Evolutionary conservation across 1,140 invertebrate species (phyloP).

Genomic region (Mercenaria mercenaria): DNA sequence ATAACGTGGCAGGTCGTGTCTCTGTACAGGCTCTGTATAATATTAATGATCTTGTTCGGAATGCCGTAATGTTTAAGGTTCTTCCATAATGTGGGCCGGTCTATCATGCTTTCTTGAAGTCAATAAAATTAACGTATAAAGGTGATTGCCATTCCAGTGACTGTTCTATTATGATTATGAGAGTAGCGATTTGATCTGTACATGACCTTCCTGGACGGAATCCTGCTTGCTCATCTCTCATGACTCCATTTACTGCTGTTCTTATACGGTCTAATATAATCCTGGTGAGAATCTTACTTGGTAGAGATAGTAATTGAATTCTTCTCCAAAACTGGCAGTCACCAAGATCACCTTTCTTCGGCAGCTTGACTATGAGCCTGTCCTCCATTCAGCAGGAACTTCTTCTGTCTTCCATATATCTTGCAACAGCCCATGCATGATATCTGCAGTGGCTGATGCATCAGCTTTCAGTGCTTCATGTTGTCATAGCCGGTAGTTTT

Average conservation of each 20-base stretch:
- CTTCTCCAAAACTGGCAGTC: slow-evolving; percentile 73
- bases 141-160: no score
- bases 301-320: slow-evolving; percentile 72
- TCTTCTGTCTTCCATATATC: slow-evolving; percentile 49
- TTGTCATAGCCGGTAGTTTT: slow-evolving; percentile 42
- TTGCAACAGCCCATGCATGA: background rate
- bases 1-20: no score
- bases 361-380: slow-evolving; percentile 62
- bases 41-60: slow-evolving; percentile 64
- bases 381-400: slow-evolving; percentile 55
- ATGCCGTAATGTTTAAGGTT: slow-evolving; percentile 69
- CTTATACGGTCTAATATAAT: no score
- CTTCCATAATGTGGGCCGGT: slow-evolving; percentile 53
- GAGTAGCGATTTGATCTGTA: slow-evolving; percentile 71
- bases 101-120: background rate
- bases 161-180: no score
- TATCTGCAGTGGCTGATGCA: no score
- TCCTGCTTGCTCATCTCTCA: slow-evolving; percentile 66
- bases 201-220: slow-evolving; percentile 66
- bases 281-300: no score
- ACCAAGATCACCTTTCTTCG: no score
- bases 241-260: slow-evolving; percentile 66
- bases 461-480: slow-evolving; percentile 64
- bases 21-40: slow-evolving; percentile 68
- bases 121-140: no score